Evolutionary conservation across 1,140 invertebrate species (phyloP).

Genomic region (Dolichoris vasculosae): DNA sequence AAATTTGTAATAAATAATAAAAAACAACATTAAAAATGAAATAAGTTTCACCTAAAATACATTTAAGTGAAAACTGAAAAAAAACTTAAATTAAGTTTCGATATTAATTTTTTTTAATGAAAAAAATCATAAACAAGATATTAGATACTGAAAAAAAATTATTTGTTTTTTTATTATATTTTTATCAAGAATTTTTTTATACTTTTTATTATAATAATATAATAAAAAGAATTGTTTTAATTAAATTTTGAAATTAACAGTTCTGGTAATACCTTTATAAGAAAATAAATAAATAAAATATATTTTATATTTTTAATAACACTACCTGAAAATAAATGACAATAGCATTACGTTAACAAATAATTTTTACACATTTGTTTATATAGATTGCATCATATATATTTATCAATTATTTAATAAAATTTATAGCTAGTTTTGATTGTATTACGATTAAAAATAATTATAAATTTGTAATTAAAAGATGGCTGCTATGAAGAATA

Average conservation of each 20-base stretch:
- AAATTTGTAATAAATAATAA: background rate
- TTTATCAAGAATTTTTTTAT: too few species aligned
- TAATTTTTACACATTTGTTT: background rate
- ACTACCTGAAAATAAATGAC: conserved; percentile 8
- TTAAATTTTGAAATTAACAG: background rate
- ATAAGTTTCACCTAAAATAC: background rate
- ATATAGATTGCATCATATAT: background rate
- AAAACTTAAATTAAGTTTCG: background rate
- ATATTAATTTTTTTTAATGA: background rate
- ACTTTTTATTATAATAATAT: too few species aligned
- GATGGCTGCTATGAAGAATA: too few species aligned
- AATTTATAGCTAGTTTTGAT: background rate
- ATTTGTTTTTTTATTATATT: too few species aligned
- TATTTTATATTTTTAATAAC: background rate
- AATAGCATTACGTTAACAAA: background rate
- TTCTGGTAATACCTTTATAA: background rate
- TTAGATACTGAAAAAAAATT: too few species aligned
- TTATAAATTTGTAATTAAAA: background rate
- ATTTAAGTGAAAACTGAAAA: background rate
- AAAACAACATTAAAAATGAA: background rate
- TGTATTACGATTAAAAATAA: background rate
- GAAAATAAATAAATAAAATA: background rate
- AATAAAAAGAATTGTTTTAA: background rate
- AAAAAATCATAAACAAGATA: too few species aligned
- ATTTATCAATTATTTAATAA: background rate